Evolutionary conservation across 1,140 invertebrate genomes (phyloP), one percentile per base, ranked within the genome.

Genomic region (Bombus affinis): DNA sequence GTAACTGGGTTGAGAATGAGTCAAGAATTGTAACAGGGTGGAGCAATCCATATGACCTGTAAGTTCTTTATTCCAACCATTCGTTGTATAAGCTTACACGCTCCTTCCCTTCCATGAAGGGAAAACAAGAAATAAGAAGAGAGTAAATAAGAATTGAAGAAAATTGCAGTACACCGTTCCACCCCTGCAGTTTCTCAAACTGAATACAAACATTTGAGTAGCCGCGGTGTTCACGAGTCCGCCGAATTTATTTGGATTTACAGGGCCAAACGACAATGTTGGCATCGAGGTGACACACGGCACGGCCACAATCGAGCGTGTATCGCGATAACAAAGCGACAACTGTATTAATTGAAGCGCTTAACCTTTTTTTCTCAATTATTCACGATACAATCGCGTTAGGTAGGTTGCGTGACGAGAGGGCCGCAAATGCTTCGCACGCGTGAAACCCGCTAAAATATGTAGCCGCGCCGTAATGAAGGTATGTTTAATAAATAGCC

Each of bases 401-500:
- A 65, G 75, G 32, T 39, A 71, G 39, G 70, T 90, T 76, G 77
- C 74, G 79, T 80, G 68, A 44, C 86, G 72, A 35, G 53, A 25
- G 35, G 57, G 35, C 42, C 74, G 44, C 66, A 35, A 35, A 62
- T 28, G 35, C 18, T 15, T 32, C 25, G 74, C 62, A 37, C 79
- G 66, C 75, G 91, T 87, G 91, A 93, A 93, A 91, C 85, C 75
- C 84, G 75, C 88, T 94, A 86, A 94, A 94, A 94, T 94, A 94
- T 94, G 90, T 88, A 94, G 81, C 86, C 84, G 80, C 82, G 86
- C 88, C 87, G 90, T 94, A 94, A 94, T 94, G 92, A 94, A 93
- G 92, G 91, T 92, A 93, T 94, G 93, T 93, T 93, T 94, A 92
- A 94, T 94, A 93, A 93, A 94, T 93, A 78, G 76, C 83, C 75